phyloP scores from a whole-genome alignment of 2,797 vertebrate species.

The Carcharodon carcharias region DNA sequence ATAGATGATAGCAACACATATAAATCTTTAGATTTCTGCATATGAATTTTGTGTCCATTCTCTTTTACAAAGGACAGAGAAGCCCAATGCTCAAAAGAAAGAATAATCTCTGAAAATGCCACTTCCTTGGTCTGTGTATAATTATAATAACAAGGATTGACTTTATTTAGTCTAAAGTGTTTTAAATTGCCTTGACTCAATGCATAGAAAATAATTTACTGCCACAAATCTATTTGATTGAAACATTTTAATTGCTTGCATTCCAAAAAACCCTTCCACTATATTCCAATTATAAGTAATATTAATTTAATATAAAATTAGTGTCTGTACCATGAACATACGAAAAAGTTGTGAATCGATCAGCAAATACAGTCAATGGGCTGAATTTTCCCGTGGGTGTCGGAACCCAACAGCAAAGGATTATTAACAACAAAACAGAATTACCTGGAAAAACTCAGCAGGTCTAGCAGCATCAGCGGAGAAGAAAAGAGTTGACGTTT shows the following conservation, averaged over 20 bases:
- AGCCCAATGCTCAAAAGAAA: not conserved
- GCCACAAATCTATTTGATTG: not conserved
- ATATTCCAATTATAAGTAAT: not conserved
- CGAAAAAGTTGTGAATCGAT: not conserved
- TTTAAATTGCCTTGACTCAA: not conserved
- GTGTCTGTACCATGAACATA: not conserved
- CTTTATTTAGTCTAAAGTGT: not conserved
- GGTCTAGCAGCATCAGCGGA: no score
- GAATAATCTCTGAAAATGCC: not conserved
- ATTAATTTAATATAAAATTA: not conserved
- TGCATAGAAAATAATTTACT: not conserved
- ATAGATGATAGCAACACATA: not conserved
- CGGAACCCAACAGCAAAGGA: not conserved
- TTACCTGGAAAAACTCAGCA: no score
- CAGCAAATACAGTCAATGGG: not conserved
- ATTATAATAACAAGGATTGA: not conserved
- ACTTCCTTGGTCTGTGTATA: not conserved
- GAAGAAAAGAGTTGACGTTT: no score
- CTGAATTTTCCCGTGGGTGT: not conserved
- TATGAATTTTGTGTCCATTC: not conserved
- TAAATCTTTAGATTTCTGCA: not conserved
- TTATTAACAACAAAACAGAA: no score
- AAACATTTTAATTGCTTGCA: not conserved
- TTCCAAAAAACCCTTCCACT: not conserved
- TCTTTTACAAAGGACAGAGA: not conserved